Percentiles rank a stretch among this genome's conserved stretches.
These are phyloP conservation scores for Nycticorax nycticorax DNA, from an alignment of 2,113 vertebrate genomes.

Conservation along the genomic window DNA sequence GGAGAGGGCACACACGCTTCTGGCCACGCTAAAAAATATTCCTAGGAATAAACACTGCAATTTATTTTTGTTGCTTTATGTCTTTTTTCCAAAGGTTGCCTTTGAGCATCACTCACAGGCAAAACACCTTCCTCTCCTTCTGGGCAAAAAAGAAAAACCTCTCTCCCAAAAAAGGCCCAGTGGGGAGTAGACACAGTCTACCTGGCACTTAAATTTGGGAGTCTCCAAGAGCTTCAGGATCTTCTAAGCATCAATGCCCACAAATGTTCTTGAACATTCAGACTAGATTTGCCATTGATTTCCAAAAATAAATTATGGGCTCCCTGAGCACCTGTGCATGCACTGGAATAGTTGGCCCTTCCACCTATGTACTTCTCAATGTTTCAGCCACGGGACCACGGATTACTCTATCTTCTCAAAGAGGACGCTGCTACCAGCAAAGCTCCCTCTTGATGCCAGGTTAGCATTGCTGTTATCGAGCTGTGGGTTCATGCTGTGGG, in stretches of 20 bases:
- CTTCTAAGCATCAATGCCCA: neutral
- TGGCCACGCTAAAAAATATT: neutral
- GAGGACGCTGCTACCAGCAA: neutral
- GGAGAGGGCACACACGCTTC: neutral
- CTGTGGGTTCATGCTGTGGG: neutral
- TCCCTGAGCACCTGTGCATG: neutral
- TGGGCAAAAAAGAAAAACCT: neutral
- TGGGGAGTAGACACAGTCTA: neutral
- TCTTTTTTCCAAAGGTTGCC: neutral
- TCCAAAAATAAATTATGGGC: neutral
- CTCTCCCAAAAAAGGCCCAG: neutral
- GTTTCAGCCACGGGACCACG: neutral
- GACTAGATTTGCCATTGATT: neutral
- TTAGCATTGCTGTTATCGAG: neutral
- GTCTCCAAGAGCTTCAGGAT: neutral
- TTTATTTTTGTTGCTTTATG: neutral
- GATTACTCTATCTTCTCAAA: neutral
- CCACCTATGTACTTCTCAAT: neutral
- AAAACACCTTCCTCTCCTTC: neutral
- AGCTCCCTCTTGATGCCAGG: neutral
- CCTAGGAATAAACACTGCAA: neutral
- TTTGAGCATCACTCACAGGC: neutral
- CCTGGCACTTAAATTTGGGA: neutral
- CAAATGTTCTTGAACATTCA: neutral
- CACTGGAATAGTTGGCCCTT: neutral